A percentile compares a stretch with the other conserved stretches of the same genome.
phyloP scores from a whole-genome alignment of 2,888 invertebrate species.

The Cheilosia variabilis region DNA sequence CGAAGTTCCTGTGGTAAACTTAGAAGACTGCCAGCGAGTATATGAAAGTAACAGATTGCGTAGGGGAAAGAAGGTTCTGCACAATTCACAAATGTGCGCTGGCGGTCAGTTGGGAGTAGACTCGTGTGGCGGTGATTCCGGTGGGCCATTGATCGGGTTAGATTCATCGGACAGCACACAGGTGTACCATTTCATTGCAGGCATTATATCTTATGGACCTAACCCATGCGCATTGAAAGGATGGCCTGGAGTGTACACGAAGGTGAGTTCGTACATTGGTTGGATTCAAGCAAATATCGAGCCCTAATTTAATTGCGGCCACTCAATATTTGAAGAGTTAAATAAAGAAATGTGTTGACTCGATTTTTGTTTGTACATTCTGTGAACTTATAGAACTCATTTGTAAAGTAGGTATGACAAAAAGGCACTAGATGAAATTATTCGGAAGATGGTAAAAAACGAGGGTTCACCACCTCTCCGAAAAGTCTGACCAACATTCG shows the following conservation, averaged over 20 bases:
- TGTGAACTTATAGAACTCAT: too few species aligned
- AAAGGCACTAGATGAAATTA: too few species aligned
- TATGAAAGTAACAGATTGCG: slow-evolving; percentile 85
- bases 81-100: slow-evolving; percentile 85
- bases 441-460: too few species aligned
- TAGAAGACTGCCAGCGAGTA: slow-evolving; percentile 84
- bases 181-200: slow-evolving; percentile 85
- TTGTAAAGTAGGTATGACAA: not conserved
- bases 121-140: slow-evolving; percentile 86
- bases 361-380: too few species aligned
- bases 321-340: not conserved
- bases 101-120: slow-evolving; percentile 85
- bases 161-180: slow-evolving; percentile 77
- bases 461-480: too few species aligned
- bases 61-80: not conserved
- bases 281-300: slow-evolving; percentile 84
- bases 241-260: slow-evolving; percentile 87
- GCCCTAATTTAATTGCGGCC: not conserved
- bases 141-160: slow-evolving; percentile 86
- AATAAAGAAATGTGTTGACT: not conserved
- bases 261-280: slow-evolving; percentile 85
- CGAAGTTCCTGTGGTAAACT: slow-evolving; percentile 83
- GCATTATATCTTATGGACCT: slow-evolving; percentile 88
- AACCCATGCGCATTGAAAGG: slow-evolving; percentile 86
- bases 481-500: too few species aligned